A percentile compares a stretch with the other conserved stretches of the same genome.
Conservation (phyloP, 2,113 vertebrate genomes). For the Phylloscopus whistleri region DNA sequence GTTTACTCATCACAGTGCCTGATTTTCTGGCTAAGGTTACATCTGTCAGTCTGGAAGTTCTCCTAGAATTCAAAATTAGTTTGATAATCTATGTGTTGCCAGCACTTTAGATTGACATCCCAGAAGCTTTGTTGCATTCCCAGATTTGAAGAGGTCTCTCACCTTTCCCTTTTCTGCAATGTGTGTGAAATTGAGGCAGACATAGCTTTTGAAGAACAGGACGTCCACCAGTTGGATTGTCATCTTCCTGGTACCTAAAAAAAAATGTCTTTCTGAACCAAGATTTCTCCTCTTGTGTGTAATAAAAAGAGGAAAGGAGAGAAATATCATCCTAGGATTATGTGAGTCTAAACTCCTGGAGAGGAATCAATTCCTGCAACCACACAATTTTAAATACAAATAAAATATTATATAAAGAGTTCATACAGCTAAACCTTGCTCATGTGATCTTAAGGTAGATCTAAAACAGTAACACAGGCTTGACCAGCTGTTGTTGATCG, state of each 20-base stretch:
- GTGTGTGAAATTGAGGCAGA: not conserved
- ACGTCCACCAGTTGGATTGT: not conserved
- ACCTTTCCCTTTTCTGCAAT: not conserved
- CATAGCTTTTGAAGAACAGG: not conserved
- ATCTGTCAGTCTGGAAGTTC: constrained; percentile 6
- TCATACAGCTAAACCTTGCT: not conserved
- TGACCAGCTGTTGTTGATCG: not conserved
- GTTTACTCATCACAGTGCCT: not conserved
- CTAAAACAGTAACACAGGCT: not conserved
- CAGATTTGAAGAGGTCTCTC: not conserved
- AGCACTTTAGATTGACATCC: not conserved
- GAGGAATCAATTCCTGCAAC: not conserved
- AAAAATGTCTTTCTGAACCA: not conserved
- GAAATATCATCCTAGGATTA: not conserved
- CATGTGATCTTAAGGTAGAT: not conserved
- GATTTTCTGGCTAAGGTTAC: constrained; percentile 3
- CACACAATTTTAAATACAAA: not conserved
- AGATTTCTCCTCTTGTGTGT: not conserved
- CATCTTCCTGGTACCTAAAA: not conserved
- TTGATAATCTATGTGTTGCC: not conserved
- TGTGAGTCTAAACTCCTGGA: not conserved
- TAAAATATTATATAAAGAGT: not conserved
- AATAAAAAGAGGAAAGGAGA: not conserved
- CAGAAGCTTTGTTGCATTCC: not conserved
- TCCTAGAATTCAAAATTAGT: not conserved